These are phyloP conservation scores for Augochlorella aurata DNA, from an alignment of 2,888 invertebrate genomes.

Conservation along the genomic window DNA sequence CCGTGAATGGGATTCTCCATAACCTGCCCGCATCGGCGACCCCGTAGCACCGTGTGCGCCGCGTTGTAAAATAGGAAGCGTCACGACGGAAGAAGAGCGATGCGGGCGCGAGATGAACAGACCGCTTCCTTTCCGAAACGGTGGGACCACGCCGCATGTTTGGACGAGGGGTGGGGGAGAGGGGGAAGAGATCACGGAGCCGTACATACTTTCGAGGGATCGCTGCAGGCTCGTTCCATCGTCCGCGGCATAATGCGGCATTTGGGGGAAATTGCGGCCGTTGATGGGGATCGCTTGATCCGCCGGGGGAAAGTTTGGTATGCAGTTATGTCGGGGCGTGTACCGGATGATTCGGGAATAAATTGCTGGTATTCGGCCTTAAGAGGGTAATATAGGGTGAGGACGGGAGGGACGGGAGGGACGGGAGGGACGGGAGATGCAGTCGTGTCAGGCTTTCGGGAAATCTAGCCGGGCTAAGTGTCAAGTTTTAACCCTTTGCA, in stretches of 20 bases:
- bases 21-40: neutral
- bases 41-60: neutral
- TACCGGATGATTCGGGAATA: constrained; percentile 7
- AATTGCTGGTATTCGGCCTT: constrained; percentile 3
- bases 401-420: neutral
- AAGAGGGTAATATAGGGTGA: neutral
- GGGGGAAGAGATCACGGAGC: neutral
- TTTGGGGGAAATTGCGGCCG: constrained; percentile 8
- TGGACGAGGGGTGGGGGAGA: neutral
- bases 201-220: neutral
- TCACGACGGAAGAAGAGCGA: constrained; percentile 1
- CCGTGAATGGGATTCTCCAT: neutral
- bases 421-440: neutral
- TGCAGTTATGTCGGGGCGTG: constrained; percentile 14
- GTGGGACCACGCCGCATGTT: neutral
- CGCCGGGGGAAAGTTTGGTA: neutral
- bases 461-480: neutral
- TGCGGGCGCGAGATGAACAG: constrained; percentile 5
- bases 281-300: constrained; percentile 1
- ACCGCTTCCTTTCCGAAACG: neutral
- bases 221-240: neutral
- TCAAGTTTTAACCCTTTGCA: no score
- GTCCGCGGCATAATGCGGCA: neutral
- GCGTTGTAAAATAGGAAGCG: neutral
- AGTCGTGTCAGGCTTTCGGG: neutral